A percentile compares a stretch with the other conserved stretches of the same genome.
These are phyloP conservation scores for Philhelius pedissequus DNA, from an alignment of 2,888 invertebrate genomes.

Conservation along the genomic window DNA sequence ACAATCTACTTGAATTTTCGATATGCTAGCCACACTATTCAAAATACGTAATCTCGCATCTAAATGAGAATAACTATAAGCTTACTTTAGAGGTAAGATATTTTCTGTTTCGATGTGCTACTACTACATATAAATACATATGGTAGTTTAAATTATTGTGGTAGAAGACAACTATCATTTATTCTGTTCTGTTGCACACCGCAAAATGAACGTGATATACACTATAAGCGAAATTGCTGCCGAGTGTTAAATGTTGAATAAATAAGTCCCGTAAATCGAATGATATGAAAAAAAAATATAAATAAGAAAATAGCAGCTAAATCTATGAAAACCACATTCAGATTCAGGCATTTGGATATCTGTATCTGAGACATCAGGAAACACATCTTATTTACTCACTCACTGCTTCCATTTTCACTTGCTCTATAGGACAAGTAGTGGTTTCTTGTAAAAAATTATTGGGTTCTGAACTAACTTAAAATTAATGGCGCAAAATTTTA, in stretches of 20 bases:
- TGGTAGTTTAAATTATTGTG: conserved; percentile 36
- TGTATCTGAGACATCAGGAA: conserved; percentile 26
- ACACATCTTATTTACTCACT: conserved; percentile 16
- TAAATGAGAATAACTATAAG: too few species aligned
- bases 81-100: too few species aligned
- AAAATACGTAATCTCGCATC: too few species aligned
- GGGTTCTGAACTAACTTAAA: too few species aligned
- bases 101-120: too few species aligned
- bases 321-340: conserved; percentile 35
- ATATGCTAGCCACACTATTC: too few species aligned
- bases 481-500: neutral
- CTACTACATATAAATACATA: neutral
- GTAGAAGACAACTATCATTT: conserved; percentile 39
- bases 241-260: conserved; percentile 33
- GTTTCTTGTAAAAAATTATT: neutral
- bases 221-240: conserved; percentile 14
- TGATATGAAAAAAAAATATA: neutral
- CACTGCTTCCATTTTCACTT: neutral
- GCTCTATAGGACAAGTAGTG: neutral
- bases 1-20: too few species aligned
- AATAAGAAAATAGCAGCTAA: neutral
- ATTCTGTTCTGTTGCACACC: conserved; percentile 41
- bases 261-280: conserved; percentile 49
- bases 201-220: conserved; percentile 61
- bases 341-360: neutral